These are phyloP conservation scores for Urosaurus nigricauda DNA, from an alignment of 2,797 vertebrate species.

Conservation along the genomic window DNA sequence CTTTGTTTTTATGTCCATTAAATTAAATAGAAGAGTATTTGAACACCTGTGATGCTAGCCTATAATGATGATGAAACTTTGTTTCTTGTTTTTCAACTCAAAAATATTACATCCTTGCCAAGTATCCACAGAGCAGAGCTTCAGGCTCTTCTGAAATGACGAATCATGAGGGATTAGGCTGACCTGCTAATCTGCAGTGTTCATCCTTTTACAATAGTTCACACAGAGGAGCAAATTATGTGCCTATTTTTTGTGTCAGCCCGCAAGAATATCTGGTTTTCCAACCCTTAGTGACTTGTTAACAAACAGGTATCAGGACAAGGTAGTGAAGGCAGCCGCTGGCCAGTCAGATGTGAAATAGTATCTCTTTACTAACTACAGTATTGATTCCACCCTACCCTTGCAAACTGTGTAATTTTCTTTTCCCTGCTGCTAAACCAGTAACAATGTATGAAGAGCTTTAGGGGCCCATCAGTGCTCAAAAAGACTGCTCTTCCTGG, in stretches of 20 bases:
- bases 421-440: conserved; percentile 81
- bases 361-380: conserved; percentile 94
- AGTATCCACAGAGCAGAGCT: conserved; percentile 36
- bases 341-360: conserved; percentile 98
- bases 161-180: conserved; percentile 76
- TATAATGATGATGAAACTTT: not conserved
- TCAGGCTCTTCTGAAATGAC: conserved; percentile 54
- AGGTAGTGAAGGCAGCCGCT: conserved; percentile 79
- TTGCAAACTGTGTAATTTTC: conserved; percentile 82
- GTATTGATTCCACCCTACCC: conserved; percentile 90
- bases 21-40: not conserved
- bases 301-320: conserved; percentile 86
- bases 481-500: conserved; percentile 80
- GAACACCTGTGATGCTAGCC: not conserved
- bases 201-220: conserved; percentile 79
- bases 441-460: conserved; percentile 82
- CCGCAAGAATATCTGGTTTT: conserved; percentile 84
- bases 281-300: conserved; percentile 90
- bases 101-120: conserved; percentile 16
- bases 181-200: conserved; percentile 78
- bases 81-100: conserved; percentile 31
- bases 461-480: conserved; percentile 79
- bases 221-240: conserved; percentile 84
- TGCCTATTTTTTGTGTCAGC: conserved; percentile 82
- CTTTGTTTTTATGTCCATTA: not conserved